phyloP scores from a whole-genome alignment of 2,888 invertebrate genomes.

The Spodoptera picta region DNA sequence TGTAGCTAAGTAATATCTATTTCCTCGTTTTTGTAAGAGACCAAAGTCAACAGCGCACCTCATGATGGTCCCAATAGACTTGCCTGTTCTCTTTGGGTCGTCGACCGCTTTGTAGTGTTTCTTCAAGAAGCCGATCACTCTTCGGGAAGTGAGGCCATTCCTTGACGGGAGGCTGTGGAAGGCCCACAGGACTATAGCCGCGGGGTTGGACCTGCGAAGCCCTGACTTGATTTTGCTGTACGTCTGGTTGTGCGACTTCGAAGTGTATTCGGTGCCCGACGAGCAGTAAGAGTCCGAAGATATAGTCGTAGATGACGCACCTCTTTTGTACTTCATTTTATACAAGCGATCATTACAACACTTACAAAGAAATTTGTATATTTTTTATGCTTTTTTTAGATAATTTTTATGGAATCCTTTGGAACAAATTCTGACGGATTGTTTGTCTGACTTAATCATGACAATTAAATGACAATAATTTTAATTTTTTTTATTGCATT shows the following conservation, averaged over 20 bases:
- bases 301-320: neutral
- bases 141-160: constrained; percentile 70
- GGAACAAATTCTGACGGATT: neutral
- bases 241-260: neutral
- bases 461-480: constrained; percentile 1
- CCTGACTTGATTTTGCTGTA: constrained; percentile 64
- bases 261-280: neutral
- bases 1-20: constrained; percentile 61
- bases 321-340: constrained; percentile 31
- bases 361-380: constrained; percentile 26
- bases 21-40: constrained; percentile 67
- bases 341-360: neutral
- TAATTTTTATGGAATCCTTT: constrained; percentile 10
- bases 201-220: constrained; percentile 66
- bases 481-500: too few relatives aligned
- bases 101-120: constrained; percentile 63
- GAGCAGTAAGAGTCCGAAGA: constrained; percentile 19
- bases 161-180: constrained; percentile 70
- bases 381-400: constrained; percentile 20
- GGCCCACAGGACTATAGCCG: constrained; percentile 75
- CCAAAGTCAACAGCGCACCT: constrained; percentile 75
- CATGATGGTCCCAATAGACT: constrained; percentile 67
- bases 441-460: constrained; percentile 21
- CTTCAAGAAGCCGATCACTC: constrained; percentile 72
- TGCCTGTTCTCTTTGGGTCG: constrained; percentile 66